Percentiles rank a stretch among this genome's conserved stretches.
Conservation (phyloP, 2,888 invertebrate species). For the Parnassius smintheus region DNA sequence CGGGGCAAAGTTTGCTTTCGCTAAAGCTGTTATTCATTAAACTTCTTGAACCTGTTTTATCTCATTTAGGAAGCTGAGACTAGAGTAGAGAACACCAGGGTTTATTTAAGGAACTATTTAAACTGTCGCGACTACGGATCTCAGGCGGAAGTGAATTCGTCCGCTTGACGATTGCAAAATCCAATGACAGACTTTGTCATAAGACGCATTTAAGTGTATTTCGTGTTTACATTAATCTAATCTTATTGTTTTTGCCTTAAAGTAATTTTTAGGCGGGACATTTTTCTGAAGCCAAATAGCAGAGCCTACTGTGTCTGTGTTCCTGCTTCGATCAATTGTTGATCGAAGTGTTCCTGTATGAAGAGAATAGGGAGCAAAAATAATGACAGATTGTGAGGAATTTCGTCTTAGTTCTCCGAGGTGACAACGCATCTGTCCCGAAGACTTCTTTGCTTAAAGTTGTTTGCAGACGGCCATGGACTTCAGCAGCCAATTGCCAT, state of each 20-base stretch:
- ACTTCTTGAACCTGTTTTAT: slow-evolving; percentile 67
- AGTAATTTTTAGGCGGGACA: neutral
- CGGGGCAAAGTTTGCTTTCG: slow-evolving; percentile 50
- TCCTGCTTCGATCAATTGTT: too few species aligned
- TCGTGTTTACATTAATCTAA: neutral
- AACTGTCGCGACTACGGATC: slow-evolving; percentile 42
- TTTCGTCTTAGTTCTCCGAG: too few species aligned
- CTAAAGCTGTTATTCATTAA: slow-evolving; percentile 62
- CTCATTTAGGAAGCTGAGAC: slow-evolving; percentile 56
- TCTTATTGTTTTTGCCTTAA: neutral
- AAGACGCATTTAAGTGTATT: neutral
- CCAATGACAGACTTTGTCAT: neutral
- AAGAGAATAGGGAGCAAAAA: too few species aligned
- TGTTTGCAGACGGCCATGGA: too few species aligned
- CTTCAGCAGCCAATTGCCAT: too few species aligned
- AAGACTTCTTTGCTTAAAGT: too few species aligned
- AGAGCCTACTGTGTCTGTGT: too few species aligned
- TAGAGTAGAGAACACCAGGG: slow-evolving; percentile 41
- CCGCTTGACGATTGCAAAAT: slow-evolving; percentile 24
- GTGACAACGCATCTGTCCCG: too few species aligned
- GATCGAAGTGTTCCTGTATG: too few species aligned
- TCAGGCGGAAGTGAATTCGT: slow-evolving; percentile 40
- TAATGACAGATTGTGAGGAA: too few species aligned
- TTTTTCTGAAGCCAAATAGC: too few species aligned
- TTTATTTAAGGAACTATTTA: slow-evolving; percentile 50